Conservation (phyloP, 2,888 invertebrate species). For the Amiota mariae region DNA sequence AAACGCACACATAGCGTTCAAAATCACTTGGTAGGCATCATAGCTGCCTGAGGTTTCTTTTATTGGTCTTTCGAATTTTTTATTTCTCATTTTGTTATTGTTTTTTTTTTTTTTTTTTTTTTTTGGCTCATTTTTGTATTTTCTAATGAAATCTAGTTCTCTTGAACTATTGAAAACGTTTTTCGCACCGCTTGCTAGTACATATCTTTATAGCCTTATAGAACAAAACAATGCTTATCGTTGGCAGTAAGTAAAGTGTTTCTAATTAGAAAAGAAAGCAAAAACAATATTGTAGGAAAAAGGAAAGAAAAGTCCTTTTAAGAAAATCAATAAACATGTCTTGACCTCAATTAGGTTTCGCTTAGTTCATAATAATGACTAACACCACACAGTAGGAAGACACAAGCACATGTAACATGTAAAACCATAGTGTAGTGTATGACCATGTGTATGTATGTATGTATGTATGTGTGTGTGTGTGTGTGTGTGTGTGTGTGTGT, state of each 20-base stretch:
- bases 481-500: constrained; percentile 1
- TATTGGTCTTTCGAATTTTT: constrained; percentile 17
- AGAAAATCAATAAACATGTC: constrained; percentile 70
- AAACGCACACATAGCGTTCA: constrained; percentile 30
- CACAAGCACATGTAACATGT: constrained; percentile 3
- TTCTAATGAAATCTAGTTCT: too few relatives aligned
- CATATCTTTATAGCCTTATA: not conserved
- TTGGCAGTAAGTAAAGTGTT: constrained; percentile 55
- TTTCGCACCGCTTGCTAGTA: not conserved
- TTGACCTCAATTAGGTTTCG: constrained; percentile 70
- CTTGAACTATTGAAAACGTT: too few relatives aligned
- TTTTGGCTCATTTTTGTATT: not conserved
- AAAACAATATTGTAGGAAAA: too few relatives aligned
- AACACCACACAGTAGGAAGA: constrained; percentile 47
- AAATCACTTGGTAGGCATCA: constrained; percentile 44
- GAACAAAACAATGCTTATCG: constrained; percentile 1
- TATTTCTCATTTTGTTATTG: not conserved
- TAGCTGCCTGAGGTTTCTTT: constrained; percentile 30
- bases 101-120: constrained; percentile 14
- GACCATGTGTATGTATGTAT: too few relatives aligned
- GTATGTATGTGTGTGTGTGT: constrained; percentile 27
- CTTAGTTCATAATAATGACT: constrained; percentile 62
- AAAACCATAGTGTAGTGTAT: not conserved
- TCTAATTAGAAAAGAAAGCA: constrained; percentile 53
- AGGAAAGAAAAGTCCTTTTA: constrained; percentile 58